These are phyloP conservation scores for Promerops cafer DNA, from an alignment of 2,113 vertebrate genomes.

Conservation along the genomic window DNA sequence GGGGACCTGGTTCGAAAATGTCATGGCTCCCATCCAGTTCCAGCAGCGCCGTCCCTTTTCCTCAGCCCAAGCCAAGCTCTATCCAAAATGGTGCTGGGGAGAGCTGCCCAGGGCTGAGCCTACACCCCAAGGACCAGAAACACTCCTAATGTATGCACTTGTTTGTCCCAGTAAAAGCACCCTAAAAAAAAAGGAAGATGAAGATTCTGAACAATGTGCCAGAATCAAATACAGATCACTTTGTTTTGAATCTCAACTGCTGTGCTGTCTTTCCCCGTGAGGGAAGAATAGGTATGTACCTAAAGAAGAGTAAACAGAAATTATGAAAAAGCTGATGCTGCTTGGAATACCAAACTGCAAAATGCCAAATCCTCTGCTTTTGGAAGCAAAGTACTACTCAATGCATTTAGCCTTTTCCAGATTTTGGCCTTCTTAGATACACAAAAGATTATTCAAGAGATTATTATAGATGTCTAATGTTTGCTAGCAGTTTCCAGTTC, in stretches of 20 bases:
- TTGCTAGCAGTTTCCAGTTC: not conserved
- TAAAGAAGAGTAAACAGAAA: not conserved
- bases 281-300: not conserved
- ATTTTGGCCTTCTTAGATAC: not conserved
- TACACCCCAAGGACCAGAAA: not conserved
- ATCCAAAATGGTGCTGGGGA: not conserved
- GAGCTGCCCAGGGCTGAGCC: not conserved
- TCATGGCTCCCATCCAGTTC: fast-evolving
- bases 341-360: not conserved
- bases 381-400: not conserved
- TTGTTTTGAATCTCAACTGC: not conserved
- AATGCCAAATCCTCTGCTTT: not conserved
- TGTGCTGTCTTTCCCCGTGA: not conserved
- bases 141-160: not conserved
- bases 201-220: not conserved
- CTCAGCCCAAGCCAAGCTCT: not conserved
- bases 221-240: not conserved
- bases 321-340: not conserved
- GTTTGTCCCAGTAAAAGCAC: not conserved
- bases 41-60: not conserved
- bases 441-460: not conserved
- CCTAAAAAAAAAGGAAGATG: not conserved
- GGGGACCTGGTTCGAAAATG: not conserved
- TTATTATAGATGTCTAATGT: not conserved
- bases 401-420: not conserved